Evolutionary conservation across 1,140 invertebrate genomes (phyloP).

Genomic region (Philotrypesis tridentata): DNA sequence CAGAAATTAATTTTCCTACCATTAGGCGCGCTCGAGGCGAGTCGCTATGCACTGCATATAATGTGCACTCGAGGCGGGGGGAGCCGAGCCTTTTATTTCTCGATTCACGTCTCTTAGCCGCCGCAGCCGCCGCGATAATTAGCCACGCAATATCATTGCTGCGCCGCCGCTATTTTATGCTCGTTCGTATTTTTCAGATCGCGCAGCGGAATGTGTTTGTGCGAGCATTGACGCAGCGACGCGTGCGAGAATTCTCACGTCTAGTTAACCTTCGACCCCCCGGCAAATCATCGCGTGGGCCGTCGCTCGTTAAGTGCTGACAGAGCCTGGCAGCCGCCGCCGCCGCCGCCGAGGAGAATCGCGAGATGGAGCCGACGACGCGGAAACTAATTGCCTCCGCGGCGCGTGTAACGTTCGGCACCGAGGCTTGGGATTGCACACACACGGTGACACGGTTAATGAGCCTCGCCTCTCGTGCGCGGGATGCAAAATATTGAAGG

Average conservation of each 20-base stretch:
- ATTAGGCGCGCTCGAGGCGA: slow-evolving; percentile 34
- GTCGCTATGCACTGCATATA: slow-evolving; percentile 34
- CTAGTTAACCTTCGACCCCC: slow-evolving; percentile 43
- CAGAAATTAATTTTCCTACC: slow-evolving; percentile 42
- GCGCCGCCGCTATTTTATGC: not conserved
- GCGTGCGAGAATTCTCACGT: slow-evolving; percentile 17
- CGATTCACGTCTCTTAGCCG: not conserved
- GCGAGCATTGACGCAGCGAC: not conserved
- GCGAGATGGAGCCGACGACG: not conserved
- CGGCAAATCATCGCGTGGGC: slow-evolving; percentile 37
- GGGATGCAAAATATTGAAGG: not conserved
- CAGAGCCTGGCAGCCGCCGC: not conserved
- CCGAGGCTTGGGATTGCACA: not conserved
- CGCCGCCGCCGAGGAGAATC: not conserved
- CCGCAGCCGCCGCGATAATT: not conserved
- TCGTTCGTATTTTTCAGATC: not conserved
- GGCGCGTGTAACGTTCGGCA: no score
- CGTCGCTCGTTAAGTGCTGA: slow-evolving; percentile 36
- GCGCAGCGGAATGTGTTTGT: no score
- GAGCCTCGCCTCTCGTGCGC: not conserved
- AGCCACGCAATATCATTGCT: not conserved
- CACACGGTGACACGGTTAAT: slow-evolving; percentile 7
- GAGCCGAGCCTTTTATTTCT: slow-evolving; percentile 14
- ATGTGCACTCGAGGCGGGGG: no score
- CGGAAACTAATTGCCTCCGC: not conserved